Conservation (phyloP, 2,797 vertebrate species). For the Hoplostethus mediterraneus region DNA sequence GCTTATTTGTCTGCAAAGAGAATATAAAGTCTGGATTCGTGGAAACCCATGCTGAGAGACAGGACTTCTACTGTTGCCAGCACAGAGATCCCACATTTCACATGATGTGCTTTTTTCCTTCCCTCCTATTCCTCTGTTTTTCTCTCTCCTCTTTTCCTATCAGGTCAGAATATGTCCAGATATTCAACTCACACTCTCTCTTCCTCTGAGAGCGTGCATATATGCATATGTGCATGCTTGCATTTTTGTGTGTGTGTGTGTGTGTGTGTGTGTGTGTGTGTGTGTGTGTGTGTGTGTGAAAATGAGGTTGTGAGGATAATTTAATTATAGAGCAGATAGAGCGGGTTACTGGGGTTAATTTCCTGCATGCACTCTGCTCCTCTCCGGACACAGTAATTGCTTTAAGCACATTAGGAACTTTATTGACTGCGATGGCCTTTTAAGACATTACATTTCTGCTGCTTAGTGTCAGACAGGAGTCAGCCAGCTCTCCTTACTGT, state of each 20-base stretch:
- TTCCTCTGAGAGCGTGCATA: slow-evolving; percentile 21
- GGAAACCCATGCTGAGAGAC: slow-evolving; percentile 2
- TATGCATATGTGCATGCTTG: slow-evolving; percentile 13
- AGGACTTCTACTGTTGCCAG: neutral
- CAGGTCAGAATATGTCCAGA: slow-evolving; percentile 23
- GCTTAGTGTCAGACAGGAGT: slow-evolving; percentile 79
- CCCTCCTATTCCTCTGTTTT: neutral
- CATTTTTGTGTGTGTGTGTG: neutral
- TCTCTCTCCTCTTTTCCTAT: neutral
- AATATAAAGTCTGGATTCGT: neutral
- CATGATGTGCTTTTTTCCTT: slow-evolving; percentile 4
- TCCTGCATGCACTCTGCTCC: slow-evolving; percentile 81
- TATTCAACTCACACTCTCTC: slow-evolving; percentile 1
- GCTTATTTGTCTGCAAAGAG: slow-evolving; percentile 1
- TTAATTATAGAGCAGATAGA: slow-evolving; percentile 82
- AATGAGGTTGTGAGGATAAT: slow-evolving; percentile 80
- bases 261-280: slow-evolving; percentile 1
- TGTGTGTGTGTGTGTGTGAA: slow-evolving; percentile 52
- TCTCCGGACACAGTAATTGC: slow-evolving; percentile 83
- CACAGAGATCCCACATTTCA: neutral
- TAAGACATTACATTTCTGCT: slow-evolving; percentile 82
- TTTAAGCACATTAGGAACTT: slow-evolving; percentile 85
- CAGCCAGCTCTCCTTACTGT: slow-evolving; percentile 64
- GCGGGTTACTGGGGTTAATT: slow-evolving; percentile 84
- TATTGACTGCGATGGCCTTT: slow-evolving; percentile 85